A percentile compares a stretch with the other conserved stretches of the same genome.
Conservation (phyloP, 53 echinoderm and acorn worm species). For the Patiria pectinifera region DNA sequence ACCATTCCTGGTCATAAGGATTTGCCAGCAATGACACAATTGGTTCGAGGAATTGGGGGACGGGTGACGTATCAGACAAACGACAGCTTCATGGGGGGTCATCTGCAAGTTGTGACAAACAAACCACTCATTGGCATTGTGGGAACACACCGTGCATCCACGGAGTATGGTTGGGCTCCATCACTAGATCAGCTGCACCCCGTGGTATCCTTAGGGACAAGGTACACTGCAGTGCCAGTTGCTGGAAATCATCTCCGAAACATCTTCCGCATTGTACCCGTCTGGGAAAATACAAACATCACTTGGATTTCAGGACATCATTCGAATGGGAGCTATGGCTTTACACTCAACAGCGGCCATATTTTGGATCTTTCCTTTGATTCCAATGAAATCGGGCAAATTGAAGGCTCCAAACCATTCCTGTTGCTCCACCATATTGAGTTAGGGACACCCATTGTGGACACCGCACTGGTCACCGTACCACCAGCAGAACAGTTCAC, state of each 20-base stretch:
- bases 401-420: conserved; percentile 36
- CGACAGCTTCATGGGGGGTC: conserved; percentile 19
- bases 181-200: conserved; percentile 52
- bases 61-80: neutral
- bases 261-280: conserved; percentile 43
- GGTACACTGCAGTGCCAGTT: conserved; percentile 55
- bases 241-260: neutral
- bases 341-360: neutral
- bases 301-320: neutral
- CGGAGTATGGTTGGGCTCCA: neutral
- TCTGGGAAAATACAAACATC: conserved; percentile 47
- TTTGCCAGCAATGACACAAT: neutral
- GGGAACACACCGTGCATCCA: neutral
- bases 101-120: neutral
- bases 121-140: conserved; percentile 18
- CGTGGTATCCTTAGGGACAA: conserved; percentile 49
- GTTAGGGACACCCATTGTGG: conserved; percentile 7
- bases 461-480: conserved; percentile 53
- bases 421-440: conserved; percentile 31
- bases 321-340: neutral
- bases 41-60: neutral
- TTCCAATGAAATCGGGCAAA: neutral
- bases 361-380: neutral
- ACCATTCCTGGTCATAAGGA: conserved; percentile 2
- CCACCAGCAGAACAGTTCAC: conserved; percentile 73